A percentile compares a stretch with the other conserved stretches of the same genome.
Conservation (phyloP, 2,797 vertebrate genomes). For the Oryzias sinensis region DNA sequence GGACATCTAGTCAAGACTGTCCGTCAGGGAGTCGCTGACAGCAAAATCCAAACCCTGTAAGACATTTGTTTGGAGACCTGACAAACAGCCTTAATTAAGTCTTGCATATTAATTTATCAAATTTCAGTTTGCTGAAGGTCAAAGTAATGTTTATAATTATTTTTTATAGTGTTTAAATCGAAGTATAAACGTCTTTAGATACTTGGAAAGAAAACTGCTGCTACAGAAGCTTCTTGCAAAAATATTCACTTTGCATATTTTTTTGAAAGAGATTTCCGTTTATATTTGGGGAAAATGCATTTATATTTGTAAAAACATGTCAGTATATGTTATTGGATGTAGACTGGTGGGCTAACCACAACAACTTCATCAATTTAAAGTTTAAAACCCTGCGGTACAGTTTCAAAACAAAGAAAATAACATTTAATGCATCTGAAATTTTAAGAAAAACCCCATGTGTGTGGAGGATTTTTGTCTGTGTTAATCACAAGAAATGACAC, state of each 20-base stretch:
- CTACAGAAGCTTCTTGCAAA: constrained; percentile 9
- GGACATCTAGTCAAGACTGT: constrained; percentile 3
- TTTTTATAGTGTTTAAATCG: neutral
- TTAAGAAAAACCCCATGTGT: too few relatives aligned
- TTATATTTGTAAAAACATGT: neutral
- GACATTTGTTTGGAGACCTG: constrained; percentile 1
- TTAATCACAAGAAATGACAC: constrained; percentile 33
- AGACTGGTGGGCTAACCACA: neutral
- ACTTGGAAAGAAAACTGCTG: neutral
- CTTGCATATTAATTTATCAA: neutral
- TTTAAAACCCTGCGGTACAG: neutral
- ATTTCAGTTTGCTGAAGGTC: neutral
- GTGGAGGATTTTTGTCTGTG: constrained; percentile 2
- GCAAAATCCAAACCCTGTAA: neutral
- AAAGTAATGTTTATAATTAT: neutral
- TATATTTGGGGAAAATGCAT: neutral
- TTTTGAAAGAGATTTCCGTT: neutral
- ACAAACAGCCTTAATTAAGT: neutral
- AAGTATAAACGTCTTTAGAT: neutral
- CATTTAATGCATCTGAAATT: too few relatives aligned
- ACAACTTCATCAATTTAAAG: neutral
- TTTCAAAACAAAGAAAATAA: too few relatives aligned
- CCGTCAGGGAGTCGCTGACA: constrained; percentile 7
- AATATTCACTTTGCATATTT: constrained; percentile 7
- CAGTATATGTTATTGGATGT: neutral